Evolutionary conservation across 1,140 invertebrate genomes (phyloP), one percentile per base, ranked within the genome.

Genomic region (Penaeus chinensis): DNA sequence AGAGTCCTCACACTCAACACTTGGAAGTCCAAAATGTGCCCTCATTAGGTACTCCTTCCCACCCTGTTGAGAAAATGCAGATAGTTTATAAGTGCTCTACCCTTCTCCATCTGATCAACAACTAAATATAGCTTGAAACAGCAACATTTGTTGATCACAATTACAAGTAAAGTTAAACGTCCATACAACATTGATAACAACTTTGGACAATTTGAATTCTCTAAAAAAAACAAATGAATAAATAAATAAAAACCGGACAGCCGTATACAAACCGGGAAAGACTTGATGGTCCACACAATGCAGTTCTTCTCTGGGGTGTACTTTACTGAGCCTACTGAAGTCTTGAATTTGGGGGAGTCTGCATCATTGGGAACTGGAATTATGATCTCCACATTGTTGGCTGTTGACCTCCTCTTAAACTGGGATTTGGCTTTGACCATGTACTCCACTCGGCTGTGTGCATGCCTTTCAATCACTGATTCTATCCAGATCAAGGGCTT

Each of bases 341-440:
- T 99, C 93, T 99, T 99, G 91, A 99, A 99, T 93, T 99, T 99
- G 0, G 99, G 99, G 24, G 98, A 98, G 92, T 99, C 98, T 1
- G 98, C 99, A 94, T 99, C 99, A 77, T 96, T 96, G 24, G 99
- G 99, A 19, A 99, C 99, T 4, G 99, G 99, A 91, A 99, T 99
- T 18, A 99, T 96, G 84, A 99, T 99, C 93, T 99, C 98, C 19
- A 99, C 99, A 93, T 99, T 99, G 92, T 99, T 99, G 0, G 99
- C 99, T 4, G 98, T 99, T 0, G 98, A 99, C 69, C 98, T 94
- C 63, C 98, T 94, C 92, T 99, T 99, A 92, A 99, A 99, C 93
- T 99, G 99, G 77, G 98, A 99, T 92, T 99, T 99, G 0, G 99
- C 99, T 93, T 99, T 99, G 24, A 99, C 98, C 98, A 99, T 99